Percentiles rank a stretch among this genome's conserved stretches.
phyloP scores from a whole-genome alignment of 2,888 invertebrate genomes.

The Mimas tiliae region DNA sequence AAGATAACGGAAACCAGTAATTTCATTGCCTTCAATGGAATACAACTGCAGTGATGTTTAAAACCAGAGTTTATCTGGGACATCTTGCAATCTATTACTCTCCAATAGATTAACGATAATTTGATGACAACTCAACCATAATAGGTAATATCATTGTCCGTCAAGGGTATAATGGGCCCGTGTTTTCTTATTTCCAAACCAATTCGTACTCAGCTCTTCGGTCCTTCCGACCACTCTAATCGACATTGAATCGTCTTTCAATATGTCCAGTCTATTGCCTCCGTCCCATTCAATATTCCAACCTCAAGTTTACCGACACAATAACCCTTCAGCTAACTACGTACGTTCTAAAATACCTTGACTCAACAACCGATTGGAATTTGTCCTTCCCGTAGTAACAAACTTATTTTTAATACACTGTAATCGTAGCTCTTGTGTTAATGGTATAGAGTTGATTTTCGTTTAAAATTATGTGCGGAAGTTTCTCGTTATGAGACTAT shows the following conservation, averaged over 20 bases:
- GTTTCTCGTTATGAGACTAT: conserved; percentile 14
- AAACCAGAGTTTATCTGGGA: too few species aligned
- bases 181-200: conserved; percentile 4
- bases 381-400: not conserved
- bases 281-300: conserved; percentile 12
- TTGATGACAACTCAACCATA: not conserved
- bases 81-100: not conserved
- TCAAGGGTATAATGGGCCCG: not conserved
- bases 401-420: not conserved
- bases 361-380: not conserved
- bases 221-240: conserved; percentile 1
- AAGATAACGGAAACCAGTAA: too few species aligned
- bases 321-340: not conserved
- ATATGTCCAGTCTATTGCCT: conserved; percentile 22
- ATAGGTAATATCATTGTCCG: not conserved
- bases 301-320: not conserved
- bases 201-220: not conserved
- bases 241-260: conserved; percentile 25
- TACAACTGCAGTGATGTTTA: too few species aligned
- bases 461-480: not conserved
- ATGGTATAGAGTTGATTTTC: conserved; percentile 2
- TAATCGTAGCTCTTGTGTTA: conserved; percentile 13
- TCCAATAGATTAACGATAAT: not conserved
- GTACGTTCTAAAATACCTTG: not conserved
- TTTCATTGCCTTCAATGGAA: too few species aligned